These are phyloP conservation scores for Brenthis ino DNA, from an alignment of 2,888 invertebrate species.

Conservation along the genomic window DNA sequence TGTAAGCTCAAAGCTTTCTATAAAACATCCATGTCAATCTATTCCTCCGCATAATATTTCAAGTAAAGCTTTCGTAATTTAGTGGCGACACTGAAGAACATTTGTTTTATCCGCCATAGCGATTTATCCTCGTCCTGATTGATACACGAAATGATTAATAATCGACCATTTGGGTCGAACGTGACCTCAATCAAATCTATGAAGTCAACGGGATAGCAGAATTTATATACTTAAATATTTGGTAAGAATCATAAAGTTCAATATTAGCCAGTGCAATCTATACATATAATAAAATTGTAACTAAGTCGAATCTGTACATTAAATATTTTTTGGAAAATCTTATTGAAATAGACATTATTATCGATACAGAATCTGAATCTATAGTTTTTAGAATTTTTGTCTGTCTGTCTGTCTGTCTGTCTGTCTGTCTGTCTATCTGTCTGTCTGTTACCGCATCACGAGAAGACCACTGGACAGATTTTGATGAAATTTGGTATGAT, in stretches of 20 bases:
- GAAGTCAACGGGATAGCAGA: constrained; percentile 2
- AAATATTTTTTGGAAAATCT: too few relatives aligned
- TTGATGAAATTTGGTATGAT: too few relatives aligned
- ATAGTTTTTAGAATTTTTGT: too few relatives aligned
- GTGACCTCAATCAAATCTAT: constrained; percentile 22
- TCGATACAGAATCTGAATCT: too few relatives aligned
- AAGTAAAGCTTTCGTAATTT: constrained; percentile 29
- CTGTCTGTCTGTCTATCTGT: too few relatives aligned
- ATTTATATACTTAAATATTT: background rate
- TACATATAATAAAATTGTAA: too few relatives aligned
- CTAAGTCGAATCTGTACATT: too few relatives aligned
- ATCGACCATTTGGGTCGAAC: constrained; percentile 56
- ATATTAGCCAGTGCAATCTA: background rate
- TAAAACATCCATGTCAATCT: constrained; percentile 2
- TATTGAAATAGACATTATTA: too few relatives aligned
- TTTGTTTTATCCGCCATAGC: constrained; percentile 49
- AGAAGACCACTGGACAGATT: too few relatives aligned
- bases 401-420: too few relatives aligned
- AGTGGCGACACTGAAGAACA: constrained; percentile 38
- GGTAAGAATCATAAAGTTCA: background rate
- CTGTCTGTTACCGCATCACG: too few relatives aligned
- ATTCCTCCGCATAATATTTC: constrained; percentile 27
- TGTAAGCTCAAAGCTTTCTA: too few relatives aligned
- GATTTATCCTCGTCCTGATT: constrained; percentile 54
- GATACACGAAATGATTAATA: constrained; percentile 68